phyloP scores from a whole-genome alignment of 2,113 vertebrate genomes.

The Cyphotilapia sp. region DNA sequence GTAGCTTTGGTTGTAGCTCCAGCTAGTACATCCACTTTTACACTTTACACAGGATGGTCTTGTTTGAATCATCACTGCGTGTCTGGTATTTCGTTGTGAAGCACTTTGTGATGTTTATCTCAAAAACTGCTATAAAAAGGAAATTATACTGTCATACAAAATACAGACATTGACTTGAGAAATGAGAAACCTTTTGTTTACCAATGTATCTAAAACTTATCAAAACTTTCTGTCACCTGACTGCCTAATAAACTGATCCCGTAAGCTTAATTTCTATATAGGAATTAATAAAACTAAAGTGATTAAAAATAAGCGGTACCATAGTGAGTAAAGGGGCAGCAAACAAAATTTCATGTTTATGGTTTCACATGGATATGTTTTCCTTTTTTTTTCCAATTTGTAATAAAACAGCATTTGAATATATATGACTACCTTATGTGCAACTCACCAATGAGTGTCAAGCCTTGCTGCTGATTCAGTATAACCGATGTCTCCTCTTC shows the following conservation, averaged over 20 bases:
- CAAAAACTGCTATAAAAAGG: background rate
- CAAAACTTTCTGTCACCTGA: background rate
- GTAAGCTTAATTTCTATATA: background rate
- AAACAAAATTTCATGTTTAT: background rate
- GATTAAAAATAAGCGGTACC: background rate
- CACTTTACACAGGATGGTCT: background rate
- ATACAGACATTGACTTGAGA: background rate
- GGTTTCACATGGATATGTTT: background rate
- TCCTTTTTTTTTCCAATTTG: background rate
- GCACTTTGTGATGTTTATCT: background rate
- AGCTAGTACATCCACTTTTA: background rate
- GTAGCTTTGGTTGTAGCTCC: background rate
- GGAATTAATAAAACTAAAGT: background rate
- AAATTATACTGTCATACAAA: background rate
- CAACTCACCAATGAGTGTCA: conserved; percentile 65
- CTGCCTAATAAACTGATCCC: background rate
- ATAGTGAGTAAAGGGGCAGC: background rate
- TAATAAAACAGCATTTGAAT: background rate
- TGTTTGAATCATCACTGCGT: background rate
- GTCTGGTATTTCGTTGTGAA: background rate
- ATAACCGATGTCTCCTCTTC: conserved; percentile 52
- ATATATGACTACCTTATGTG: background rate
- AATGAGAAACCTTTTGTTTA: background rate
- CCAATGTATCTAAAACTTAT: background rate
- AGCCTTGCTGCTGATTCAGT: conserved; percentile 51